These are phyloP conservation scores for Trinectes maculatus DNA, from an alignment of 2,113 vertebrate species.

Conservation along the genomic window DNA sequence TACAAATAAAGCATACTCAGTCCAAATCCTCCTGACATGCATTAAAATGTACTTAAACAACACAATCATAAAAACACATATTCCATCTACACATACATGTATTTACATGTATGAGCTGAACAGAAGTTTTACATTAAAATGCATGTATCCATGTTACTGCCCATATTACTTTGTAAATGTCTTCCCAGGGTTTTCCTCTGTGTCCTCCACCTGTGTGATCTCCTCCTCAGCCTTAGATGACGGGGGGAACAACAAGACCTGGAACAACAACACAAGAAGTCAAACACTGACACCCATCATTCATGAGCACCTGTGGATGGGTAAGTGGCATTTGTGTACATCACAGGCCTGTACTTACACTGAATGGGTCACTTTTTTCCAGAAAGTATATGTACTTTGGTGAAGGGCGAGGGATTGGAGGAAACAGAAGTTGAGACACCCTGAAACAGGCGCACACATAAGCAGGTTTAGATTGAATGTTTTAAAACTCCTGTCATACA, in stretches of 20 bases:
- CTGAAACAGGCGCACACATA: constrained; percentile 53
- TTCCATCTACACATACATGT: neutral
- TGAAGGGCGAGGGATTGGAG: constrained; percentile 65
- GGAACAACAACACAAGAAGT: constrained; percentile 1
- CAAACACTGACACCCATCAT: neutral
- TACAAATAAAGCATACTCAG: too few species aligned
- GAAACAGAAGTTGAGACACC: constrained; percentile 59
- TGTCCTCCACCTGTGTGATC: constrained; percentile 61
- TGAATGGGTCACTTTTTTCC: constrained; percentile 45
- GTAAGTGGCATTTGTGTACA: neutral
- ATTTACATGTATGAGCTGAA: too few species aligned
- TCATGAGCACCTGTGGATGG: neutral
- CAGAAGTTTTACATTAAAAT: neutral
- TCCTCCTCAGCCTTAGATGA: constrained; percentile 46
- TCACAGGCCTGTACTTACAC: constrained; percentile 37
- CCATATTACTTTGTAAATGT: neutral
- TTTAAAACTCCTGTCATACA: neutral
- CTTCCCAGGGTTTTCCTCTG: constrained; percentile 5
- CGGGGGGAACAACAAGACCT: constrained; percentile 39
- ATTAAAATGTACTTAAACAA: too few species aligned
- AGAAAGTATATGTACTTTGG: constrained; percentile 61
- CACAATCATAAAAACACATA: too few species aligned
- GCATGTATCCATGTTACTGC: neutral
- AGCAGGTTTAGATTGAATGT: neutral
- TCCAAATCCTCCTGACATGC: too few species aligned